A percentile compares a stretch with the other conserved stretches of the same genome.
Conservation (phyloP, 2,888 invertebrate genomes). For the Hoplodrina blanda region DNA sequence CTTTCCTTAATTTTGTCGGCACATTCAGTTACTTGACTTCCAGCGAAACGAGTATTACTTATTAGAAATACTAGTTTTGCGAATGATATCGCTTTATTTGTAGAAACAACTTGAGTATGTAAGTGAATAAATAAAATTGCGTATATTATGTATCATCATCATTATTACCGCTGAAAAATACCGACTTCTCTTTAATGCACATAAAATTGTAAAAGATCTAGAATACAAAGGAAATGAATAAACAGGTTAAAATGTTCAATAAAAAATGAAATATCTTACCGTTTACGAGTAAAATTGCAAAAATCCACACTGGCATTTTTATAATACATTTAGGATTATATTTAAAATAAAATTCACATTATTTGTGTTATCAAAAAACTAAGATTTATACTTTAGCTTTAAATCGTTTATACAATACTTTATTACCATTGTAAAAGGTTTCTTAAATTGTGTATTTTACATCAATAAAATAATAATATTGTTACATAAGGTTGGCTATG, state of each 20-base stretch:
- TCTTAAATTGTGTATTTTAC: not conserved
- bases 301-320: constrained; percentile 42
- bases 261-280: constrained; percentile 32
- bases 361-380: constrained; percentile 11
- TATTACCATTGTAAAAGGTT: constrained; percentile 36
- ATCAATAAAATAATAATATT: not conserved
- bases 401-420: constrained; percentile 15
- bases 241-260: not conserved
- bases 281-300: constrained; percentile 25
- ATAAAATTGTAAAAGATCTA: too few species aligned
- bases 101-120: not conserved
- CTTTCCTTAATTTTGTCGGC: constrained; percentile 21
- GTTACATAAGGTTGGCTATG: not conserved
- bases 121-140: too few species aligned
- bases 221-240: too few species aligned
- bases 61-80: not conserved
- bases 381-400: not conserved
- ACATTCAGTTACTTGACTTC: constrained; percentile 1
- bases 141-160: too few species aligned
- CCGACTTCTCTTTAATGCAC: too few species aligned
- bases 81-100: not conserved
- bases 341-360: constrained; percentile 20
- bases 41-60: constrained; percentile 2
- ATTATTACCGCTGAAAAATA: too few species aligned
- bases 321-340: constrained; percentile 2